Evolutionary conservation across 2,888 invertebrate genomes (phyloP).

Genomic region (Epiblema foenella): DNA sequence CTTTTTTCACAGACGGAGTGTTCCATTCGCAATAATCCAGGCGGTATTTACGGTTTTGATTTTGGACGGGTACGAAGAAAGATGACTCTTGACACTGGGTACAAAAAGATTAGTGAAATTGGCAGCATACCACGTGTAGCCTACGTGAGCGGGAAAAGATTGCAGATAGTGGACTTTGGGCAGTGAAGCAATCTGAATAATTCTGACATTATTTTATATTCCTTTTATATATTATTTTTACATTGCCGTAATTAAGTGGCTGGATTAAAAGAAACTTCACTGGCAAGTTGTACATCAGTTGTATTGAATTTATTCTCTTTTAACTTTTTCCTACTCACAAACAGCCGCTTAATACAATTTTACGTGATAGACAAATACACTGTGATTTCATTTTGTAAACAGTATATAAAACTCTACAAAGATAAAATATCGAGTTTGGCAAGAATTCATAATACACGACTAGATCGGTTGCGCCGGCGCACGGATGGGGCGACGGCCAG

Average conservation of each 20-base stretch:
- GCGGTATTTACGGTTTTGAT: slow-evolving; percentile 84
- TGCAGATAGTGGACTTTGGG: slow-evolving; percentile 85
- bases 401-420: slow-evolving; percentile 84
- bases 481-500: slow-evolving; percentile 15
- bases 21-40: slow-evolving; percentile 80
- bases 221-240: slow-evolving; percentile 7
- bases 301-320: slow-evolving; percentile 81
- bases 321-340: slow-evolving; percentile 80
- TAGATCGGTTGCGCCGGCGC: slow-evolving; percentile 29
- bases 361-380: slow-evolving; percentile 81
- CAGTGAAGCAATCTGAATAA: slow-evolving; percentile 49
- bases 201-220: slow-evolving; percentile 31
- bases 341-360: slow-evolving; percentile 80
- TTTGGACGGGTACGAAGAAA: slow-evolving; percentile 79
- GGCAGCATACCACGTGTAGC: slow-evolving; percentile 80
- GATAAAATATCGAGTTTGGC: slow-evolving; percentile 84
- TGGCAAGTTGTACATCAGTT: slow-evolving; percentile 81
- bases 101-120: slow-evolving; percentile 69
- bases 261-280: slow-evolving; percentile 60
- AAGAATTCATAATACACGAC: slow-evolving; percentile 71
- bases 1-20: slow-evolving; percentile 80
- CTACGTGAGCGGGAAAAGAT: slow-evolving; percentile 82
- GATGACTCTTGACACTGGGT: slow-evolving; percentile 58
- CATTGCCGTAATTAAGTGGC: not conserved
- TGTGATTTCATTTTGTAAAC: slow-evolving; percentile 83